Conservation (phyloP, 1,140 invertebrate genomes). For the Apis laboriosa region DNA sequence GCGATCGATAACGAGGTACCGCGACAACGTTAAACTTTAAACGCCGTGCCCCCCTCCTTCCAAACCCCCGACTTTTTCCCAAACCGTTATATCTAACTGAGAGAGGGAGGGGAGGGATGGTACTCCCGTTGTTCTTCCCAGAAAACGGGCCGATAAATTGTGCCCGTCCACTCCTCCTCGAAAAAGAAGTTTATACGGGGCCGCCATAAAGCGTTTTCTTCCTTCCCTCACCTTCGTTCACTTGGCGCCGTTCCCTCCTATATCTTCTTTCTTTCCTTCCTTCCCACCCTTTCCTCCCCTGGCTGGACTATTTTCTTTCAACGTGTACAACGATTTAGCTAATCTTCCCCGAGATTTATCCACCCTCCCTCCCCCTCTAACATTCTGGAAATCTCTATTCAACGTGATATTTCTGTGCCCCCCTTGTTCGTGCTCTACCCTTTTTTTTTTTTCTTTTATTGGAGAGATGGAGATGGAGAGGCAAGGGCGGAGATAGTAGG, state of each 20-base stretch:
- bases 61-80: not conserved
- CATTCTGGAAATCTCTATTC: conserved; percentile 25
- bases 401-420: not conserved
- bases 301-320: not conserved
- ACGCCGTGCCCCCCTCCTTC: not conserved
- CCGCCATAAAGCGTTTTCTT: conserved; percentile 52
- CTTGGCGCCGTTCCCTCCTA: conserved; percentile 25
- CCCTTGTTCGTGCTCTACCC: too few relatives aligned
- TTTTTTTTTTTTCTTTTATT: too few relatives aligned
- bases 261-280: conserved; percentile 21
- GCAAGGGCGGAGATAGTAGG: too few relatives aligned
- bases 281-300: not conserved
- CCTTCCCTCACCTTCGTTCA: conserved; percentile 23
- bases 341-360: conserved; percentile 22
- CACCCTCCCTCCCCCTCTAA: not conserved
- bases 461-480: too few relatives aligned
- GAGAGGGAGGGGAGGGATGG: not conserved
- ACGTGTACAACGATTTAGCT: conserved; percentile 18
- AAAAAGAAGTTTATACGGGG: conserved; percentile 59
- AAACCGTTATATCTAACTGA: not conserved
- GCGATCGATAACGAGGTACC: conserved; percentile 20
- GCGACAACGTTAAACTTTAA: conserved; percentile 28
- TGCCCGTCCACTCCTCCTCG: conserved; percentile 15
- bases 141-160: conserved; percentile 53
- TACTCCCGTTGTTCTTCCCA: not conserved